A percentile compares a stretch with the other conserved stretches of the same genome.
phyloP scores from a whole-genome alignment of 2,113 vertebrate genomes.

The Xenus cinereus region DNA sequence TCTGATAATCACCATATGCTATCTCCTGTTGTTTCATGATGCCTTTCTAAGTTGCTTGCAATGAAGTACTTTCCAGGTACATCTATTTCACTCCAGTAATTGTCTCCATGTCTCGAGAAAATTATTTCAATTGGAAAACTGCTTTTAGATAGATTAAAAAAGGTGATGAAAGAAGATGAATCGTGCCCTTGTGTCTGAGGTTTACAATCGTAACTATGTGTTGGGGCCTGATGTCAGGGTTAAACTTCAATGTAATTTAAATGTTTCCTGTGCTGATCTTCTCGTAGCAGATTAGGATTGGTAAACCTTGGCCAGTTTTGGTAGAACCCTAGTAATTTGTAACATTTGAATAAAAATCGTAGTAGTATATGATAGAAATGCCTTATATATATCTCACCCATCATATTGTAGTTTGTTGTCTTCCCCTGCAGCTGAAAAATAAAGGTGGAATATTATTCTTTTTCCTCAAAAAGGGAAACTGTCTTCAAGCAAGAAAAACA shows the following conservation, averaged over 20 bases:
- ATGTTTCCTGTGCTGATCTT: background rate
- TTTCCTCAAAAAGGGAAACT: background rate
- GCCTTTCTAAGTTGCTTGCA: background rate
- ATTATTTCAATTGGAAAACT: background rate
- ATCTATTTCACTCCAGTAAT: background rate
- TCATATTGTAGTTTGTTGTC: background rate
- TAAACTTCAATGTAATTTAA: background rate
- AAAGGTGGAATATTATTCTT: background rate
- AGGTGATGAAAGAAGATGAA: background rate
- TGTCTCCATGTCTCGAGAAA: background rate
- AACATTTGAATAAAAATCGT: background rate
- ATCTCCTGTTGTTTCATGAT: background rate
- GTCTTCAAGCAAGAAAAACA: background rate
- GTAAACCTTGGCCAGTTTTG: background rate
- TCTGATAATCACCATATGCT: background rate
- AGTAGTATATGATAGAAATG: background rate
- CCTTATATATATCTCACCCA: background rate
- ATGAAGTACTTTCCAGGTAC: background rate
- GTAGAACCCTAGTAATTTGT: background rate
- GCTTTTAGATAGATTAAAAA: background rate
- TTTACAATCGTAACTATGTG: background rate
- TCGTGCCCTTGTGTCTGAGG: background rate
- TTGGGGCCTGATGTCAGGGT: background rate
- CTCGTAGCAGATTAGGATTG: background rate
- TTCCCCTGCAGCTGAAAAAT: background rate